Evolutionary conservation across 2,113 vertebrate genomes (phyloP), one percentile per base, ranked within the genome.

Genomic region (Myodes glareolus): DNA sequence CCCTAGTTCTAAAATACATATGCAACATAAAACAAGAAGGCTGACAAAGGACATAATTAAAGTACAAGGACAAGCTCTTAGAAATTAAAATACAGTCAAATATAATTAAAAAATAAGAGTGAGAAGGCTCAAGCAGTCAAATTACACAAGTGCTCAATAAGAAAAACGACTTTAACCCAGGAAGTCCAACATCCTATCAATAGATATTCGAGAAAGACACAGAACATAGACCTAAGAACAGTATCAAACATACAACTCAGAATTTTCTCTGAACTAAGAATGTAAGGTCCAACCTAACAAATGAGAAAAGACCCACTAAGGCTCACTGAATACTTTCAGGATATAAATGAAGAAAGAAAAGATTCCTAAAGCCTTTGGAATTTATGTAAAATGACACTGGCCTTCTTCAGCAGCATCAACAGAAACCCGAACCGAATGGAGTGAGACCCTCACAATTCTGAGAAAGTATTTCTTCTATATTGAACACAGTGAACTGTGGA

Each of bases 61-160:
- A 52, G 3, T 52, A 17, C 8, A 94, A 90, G 27, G 65, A 55
- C 70, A 68, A 92, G 25, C 86, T 76, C 80, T 90, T 76, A 1
- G 36, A 90, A 94, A 76, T 81, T 55, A 92, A 86, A 78, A 85
- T 75, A 91, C 21, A 67, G 93, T 33, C 19, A 73, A 80, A 33
- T 86, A 81, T 86, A 80, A 73, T 11, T 78, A 85, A 70, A 65
- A 80, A 61, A 23, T 33, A 78, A 77, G 33, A 16, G 21, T 85
- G 91, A 73, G 70, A 68, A 94, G 23, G 7, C 27, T 67, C 7
- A 90, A 81, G 73, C 52, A 42, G 55, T 23, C 67, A 84, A 78
- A 63, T 11, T 91, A 89, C 14, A 81, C 33, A 42, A 16, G 39
- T 52, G 13, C 63, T 45, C 47, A 73, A 33, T 52, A 33, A 96